Evolutionary conservation across 2,888 invertebrate species (phyloP).

Genomic region (Zeuzera pyrina): DNA sequence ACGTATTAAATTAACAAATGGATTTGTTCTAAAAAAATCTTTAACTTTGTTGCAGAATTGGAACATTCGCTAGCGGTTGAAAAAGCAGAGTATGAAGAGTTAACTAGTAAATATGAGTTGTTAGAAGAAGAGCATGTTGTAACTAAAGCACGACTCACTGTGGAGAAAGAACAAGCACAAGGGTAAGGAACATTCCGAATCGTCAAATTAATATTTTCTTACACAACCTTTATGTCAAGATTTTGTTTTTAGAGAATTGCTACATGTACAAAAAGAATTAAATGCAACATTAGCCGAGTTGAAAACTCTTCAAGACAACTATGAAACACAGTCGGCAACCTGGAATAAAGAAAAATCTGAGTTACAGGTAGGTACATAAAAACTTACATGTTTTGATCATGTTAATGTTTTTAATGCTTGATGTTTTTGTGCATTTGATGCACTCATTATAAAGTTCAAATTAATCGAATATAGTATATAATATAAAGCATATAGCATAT

Average conservation of each 20-base stretch:
- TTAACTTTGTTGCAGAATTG: slow-evolving; percentile 68
- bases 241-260: slow-evolving; percentile 68
- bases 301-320: slow-evolving; percentile 75
- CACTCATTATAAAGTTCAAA: too few species aligned
- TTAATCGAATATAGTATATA: too few species aligned
- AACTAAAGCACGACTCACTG: slow-evolving; percentile 85
- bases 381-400: too few species aligned
- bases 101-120: slow-evolving; percentile 87
- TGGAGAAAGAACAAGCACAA: slow-evolving; percentile 86
- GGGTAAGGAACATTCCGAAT: slow-evolving; percentile 48
- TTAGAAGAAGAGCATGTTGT: slow-evolving; percentile 89
- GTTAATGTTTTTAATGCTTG: too few species aligned
- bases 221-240: slow-evolving; percentile 4
- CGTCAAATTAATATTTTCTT: slow-evolving; percentile 2
- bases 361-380: slow-evolving; percentile 68
- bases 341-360: slow-evolving; percentile 82
- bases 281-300: slow-evolving; percentile 76
- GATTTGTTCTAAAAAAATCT: background rate
- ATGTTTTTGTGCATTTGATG: too few species aligned
- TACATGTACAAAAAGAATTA: slow-evolving; percentile 75
- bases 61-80: slow-evolving; percentile 78
- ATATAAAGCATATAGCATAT: too few species aligned
- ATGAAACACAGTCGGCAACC: slow-evolving; percentile 76
- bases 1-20: background rate
- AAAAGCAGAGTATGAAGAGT: slow-evolving; percentile 82